A percentile compares a stretch with the other conserved stretches of the same genome.
Evolutionary conservation across 1,140 invertebrate species (phyloP).

Genomic region (Acromyrmex echinatior): DNA sequence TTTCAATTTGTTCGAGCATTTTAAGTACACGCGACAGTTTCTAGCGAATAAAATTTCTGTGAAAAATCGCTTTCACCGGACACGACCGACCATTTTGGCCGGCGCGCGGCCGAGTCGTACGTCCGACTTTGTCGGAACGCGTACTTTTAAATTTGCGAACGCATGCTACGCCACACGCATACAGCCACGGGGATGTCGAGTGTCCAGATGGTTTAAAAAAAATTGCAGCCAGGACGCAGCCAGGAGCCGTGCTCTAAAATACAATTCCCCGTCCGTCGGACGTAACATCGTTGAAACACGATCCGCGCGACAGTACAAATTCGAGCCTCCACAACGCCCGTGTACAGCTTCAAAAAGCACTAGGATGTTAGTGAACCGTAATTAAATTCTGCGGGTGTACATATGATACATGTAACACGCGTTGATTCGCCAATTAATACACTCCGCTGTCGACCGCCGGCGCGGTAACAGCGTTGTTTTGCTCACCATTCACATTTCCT

Average conservation of each 20-base stretch:
- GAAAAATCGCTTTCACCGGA: slow-evolving; percentile 12
- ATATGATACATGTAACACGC: slow-evolving; percentile 61
- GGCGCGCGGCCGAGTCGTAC: slow-evolving; percentile 1
- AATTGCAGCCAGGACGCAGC: slow-evolving; percentile 26
- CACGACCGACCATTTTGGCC: not conserved
- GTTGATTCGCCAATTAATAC: slow-evolving; percentile 64
- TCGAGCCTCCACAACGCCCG: not conserved
- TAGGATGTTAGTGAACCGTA: slow-evolving; percentile 34
- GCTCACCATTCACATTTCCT: slow-evolving; percentile 31
- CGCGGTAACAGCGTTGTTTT: slow-evolving; percentile 40
- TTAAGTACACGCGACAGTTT: not conserved
- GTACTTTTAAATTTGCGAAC: slow-evolving; percentile 40
- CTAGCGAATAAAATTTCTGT: slow-evolving; percentile 17
- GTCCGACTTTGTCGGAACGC: slow-evolving; percentile 8
- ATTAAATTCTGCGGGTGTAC: slow-evolving; percentile 53
- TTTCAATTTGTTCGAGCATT: slow-evolving; percentile 1
- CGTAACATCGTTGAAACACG: slow-evolving; percentile 61
- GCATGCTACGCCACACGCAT: not conserved
- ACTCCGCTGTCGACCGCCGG: not conserved
- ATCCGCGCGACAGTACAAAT: slow-evolving; percentile 53
- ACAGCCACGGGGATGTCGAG: slow-evolving; percentile 3
- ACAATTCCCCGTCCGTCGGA: slow-evolving; percentile 56
- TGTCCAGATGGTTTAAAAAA: slow-evolving; percentile 42
- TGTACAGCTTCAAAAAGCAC: slow-evolving; percentile 46
- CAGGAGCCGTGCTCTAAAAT: slow-evolving; percentile 49